Conservation (phyloP, 2,113 vertebrate species). For the Leptocoma aspasia region DNA sequence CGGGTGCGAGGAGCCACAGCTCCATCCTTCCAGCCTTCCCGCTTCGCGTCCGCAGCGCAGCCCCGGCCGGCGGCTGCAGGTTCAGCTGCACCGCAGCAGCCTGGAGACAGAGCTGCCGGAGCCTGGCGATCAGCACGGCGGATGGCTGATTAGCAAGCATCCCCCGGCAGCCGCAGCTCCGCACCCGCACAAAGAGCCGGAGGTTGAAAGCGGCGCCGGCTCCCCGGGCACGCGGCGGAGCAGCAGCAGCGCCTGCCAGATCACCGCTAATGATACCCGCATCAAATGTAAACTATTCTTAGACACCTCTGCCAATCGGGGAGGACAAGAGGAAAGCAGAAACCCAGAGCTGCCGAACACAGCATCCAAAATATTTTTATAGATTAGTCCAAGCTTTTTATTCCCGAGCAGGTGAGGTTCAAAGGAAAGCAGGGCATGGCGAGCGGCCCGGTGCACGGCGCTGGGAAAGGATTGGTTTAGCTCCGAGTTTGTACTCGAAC, state of each 20-base stretch:
- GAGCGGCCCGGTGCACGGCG: neutral
- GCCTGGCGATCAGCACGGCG: neutral
- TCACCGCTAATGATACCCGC: rapidly evolving
- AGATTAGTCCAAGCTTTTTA: neutral
- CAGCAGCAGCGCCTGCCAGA: neutral
- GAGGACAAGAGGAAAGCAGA: neutral
- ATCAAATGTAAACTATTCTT: neutral
- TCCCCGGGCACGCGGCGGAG: neutral
- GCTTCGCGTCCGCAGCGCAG: rapidly evolving
- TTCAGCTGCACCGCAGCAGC: neutral
- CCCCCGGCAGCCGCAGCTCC: neutral
- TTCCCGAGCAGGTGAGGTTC: neutral
- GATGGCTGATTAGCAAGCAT: neutral
- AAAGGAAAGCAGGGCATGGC: neutral
- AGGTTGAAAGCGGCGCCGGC: neutral
- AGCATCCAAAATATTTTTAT: neutral
- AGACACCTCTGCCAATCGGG: neutral
- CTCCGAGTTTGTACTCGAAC: rapidly evolving
- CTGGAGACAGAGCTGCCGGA: neutral
- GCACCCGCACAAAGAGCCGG: neutral
- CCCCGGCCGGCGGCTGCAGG: rapidly evolving
- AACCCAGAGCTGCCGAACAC: neutral
- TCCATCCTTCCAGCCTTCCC: rapidly evolving
- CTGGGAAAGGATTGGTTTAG: neutral
- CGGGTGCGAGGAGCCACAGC: rapidly evolving